These are phyloP conservation scores for Oligia strigilis DNA, from an alignment of 2,888 invertebrate genomes.

Conservation along the genomic window DNA sequence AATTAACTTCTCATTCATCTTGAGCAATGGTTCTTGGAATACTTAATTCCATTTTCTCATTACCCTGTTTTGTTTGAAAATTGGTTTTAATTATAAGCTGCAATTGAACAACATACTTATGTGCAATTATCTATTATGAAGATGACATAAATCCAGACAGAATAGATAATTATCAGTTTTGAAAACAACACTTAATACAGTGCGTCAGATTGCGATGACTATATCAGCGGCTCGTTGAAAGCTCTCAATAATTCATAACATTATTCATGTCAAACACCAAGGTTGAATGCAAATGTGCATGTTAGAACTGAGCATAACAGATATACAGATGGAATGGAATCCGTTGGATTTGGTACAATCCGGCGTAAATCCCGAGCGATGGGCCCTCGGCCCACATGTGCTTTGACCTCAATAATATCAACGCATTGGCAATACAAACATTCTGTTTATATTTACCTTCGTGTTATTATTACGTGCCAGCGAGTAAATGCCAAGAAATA, in stretches of 20 bases:
- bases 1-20: slow-evolving; percentile 57
- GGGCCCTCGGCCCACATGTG: slow-evolving; percentile 61
- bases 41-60: slow-evolving; percentile 20
- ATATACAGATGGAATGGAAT: slow-evolving; percentile 57
- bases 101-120: slow-evolving; percentile 9
- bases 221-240: slow-evolving; percentile 73
- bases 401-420: slow-evolving; percentile 66
- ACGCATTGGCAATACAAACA: slow-evolving; percentile 66
- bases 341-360: slow-evolving; percentile 60
- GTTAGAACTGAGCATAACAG: slow-evolving; percentile 61
- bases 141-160: slow-evolving; percentile 40
- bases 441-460: slow-evolving; percentile 74
- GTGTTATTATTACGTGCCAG: slow-evolving; percentile 69
- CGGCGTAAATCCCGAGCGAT: slow-evolving; percentile 34
- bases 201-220: slow-evolving; percentile 45
- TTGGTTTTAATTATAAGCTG: slow-evolving; percentile 11
- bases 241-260: slow-evolving; percentile 76
- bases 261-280: slow-evolving; percentile 78
- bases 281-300: slow-evolving; percentile 79
- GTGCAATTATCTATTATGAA: slow-evolving; percentile 29
- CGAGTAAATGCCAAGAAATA: slow-evolving; percentile 74
- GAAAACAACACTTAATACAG: slow-evolving; percentile 55
- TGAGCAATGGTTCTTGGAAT: slow-evolving; percentile 48
- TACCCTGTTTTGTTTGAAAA: slow-evolving; percentile 16
- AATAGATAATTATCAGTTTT: slow-evolving; percentile 39